These are phyloP conservation scores for Onychomys torridus DNA, from an alignment of 2,797 vertebrate genomes.

Conservation along the genomic window DNA sequence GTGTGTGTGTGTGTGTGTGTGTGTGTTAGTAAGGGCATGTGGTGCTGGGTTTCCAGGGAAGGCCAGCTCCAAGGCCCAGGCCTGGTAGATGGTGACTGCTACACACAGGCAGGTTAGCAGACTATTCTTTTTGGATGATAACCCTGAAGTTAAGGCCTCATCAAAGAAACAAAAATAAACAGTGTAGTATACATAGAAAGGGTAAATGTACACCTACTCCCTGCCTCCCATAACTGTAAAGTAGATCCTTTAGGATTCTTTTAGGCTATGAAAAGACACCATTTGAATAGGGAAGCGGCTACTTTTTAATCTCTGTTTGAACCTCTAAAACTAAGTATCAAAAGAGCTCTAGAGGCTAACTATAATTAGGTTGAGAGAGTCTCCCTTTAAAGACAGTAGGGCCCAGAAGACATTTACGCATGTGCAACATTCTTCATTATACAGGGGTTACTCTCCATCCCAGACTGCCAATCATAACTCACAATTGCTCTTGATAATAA, in stretches of 20 bases:
- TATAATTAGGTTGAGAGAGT: background rate
- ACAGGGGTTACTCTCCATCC: background rate
- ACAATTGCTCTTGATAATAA: background rate
- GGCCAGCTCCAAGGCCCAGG: background rate
- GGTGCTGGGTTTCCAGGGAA: background rate
- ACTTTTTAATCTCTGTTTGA: background rate
- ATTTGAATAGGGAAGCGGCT: background rate
- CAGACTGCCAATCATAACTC: background rate
- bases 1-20: too few relatives aligned
- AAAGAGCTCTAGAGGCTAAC: background rate
- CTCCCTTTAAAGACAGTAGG: background rate
- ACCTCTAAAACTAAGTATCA: background rate
- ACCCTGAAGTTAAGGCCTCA: background rate
- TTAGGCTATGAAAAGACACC: background rate
- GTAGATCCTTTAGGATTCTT: background rate
- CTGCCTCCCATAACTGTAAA: background rate
- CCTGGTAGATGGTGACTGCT: background rate
- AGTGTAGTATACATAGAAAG: rapidly evolving
- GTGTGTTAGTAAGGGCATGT: background rate
- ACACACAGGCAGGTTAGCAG: background rate
- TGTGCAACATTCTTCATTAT: rapidly evolving
- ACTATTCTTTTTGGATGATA: background rate
- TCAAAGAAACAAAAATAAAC: background rate
- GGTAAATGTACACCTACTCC: rapidly evolving
- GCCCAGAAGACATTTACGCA: background rate